Evolutionary conservation across 2,113 vertebrate species (phyloP).

Genomic region (Platycercus adscitus): DNA sequence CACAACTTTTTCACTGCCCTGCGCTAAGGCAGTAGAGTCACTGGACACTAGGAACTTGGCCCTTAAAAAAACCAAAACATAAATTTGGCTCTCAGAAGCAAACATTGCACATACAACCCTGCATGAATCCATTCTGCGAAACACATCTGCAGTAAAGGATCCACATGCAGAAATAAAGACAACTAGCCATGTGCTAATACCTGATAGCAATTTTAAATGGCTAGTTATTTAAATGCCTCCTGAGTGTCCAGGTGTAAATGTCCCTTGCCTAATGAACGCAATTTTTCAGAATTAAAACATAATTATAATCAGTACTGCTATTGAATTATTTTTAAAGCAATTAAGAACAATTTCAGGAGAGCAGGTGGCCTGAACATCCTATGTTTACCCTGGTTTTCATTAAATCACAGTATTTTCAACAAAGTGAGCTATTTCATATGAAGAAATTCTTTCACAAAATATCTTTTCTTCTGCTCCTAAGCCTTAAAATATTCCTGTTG

Average conservation of each 20-base stretch:
- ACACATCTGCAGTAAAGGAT: rapidly evolving
- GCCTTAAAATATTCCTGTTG: not conserved
- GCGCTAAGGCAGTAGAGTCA: not conserved
- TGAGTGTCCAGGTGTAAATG: not conserved
- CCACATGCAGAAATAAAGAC: not conserved
- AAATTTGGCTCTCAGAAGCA: not conserved
- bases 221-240: not conserved
- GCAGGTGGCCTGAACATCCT: not conserved
- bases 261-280: not conserved
- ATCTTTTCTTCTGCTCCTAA: not conserved
- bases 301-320: not conserved
- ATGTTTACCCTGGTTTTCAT: not conserved
- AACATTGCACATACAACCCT: rapidly evolving
- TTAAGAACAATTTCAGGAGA: not conserved
- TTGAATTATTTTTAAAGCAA: not conserved
- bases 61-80: not conserved
- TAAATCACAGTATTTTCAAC: not conserved
- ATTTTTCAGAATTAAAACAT: not conserved
- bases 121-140: not conserved
- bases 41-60: not conserved
- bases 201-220: not conserved
- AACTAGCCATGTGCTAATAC: not conserved
- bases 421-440: not conserved
- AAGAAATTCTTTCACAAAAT: not conserved
- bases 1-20: not conserved